A percentile compares a stretch with the other conserved stretches of the same genome.
Conservation (phyloP, 2,888 invertebrate genomes). For the Nomada fabriciana region DNA sequence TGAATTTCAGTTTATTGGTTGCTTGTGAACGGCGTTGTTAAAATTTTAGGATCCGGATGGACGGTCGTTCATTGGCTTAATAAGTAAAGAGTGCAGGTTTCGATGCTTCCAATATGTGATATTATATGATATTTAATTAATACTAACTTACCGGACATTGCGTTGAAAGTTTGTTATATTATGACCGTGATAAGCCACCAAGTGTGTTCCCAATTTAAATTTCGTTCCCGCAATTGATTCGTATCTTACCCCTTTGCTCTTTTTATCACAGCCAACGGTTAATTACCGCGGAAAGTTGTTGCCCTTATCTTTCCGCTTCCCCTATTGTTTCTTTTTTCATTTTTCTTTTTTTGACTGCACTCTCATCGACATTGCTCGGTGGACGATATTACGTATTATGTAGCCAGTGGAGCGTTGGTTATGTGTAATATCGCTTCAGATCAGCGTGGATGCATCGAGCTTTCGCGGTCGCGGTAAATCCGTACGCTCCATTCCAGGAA, state of each 20-base stretch:
- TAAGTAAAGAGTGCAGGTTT: neutral
- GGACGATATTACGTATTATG: neutral
- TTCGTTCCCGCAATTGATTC: neutral
- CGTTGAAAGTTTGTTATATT: too few species aligned
- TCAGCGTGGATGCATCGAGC: constrained; percentile 12
- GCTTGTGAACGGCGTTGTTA: neutral
- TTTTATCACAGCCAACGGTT: neutral
- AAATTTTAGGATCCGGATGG: neutral
- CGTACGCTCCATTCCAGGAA: constrained; percentile 45
- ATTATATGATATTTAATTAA: too few species aligned
- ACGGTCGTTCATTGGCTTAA: neutral
- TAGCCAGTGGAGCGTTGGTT: constrained; percentile 21
- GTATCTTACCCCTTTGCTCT: neutral
- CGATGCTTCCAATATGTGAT: too few species aligned
- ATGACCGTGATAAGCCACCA: neutral
- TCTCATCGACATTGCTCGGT: neutral
- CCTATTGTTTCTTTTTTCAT: neutral
- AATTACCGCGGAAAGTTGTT: neutral
- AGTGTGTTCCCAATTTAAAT: neutral
- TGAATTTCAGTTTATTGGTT: neutral
- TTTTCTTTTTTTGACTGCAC: neutral
- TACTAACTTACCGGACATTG: too few species aligned
- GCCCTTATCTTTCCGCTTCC: neutral
- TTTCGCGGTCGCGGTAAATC: constrained; percentile 52
- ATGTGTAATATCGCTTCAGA: constrained; percentile 11